Conservation (phyloP, 2,888 invertebrate species). For the Miltochrista miniata region DNA sequence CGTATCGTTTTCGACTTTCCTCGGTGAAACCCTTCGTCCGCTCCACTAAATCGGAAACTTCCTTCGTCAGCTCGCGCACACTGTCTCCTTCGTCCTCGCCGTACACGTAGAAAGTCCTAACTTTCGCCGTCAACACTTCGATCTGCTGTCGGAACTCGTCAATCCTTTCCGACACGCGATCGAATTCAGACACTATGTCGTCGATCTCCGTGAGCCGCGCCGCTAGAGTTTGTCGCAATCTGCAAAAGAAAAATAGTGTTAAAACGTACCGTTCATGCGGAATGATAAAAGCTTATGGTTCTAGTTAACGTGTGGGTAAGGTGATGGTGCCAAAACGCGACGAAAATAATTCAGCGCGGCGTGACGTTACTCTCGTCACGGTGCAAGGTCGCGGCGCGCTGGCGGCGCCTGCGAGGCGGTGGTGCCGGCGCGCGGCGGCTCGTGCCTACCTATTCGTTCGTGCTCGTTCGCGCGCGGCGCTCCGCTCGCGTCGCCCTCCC, state of each 20-base stretch:
- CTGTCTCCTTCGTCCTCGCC: conserved; percentile 87
- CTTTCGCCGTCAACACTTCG: conserved; percentile 86
- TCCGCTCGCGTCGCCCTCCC: conserved; percentile 78
- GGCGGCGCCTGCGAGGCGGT: conserved; percentile 39
- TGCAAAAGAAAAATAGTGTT: conserved; percentile 73
- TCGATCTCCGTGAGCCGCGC: conserved; percentile 89
- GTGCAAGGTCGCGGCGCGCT: conserved; percentile 75
- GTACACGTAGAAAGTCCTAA: conserved; percentile 90
- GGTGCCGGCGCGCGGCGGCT: conserved; percentile 37
- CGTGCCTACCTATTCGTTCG: conserved; percentile 71
- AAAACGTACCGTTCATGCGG: conserved; percentile 51
- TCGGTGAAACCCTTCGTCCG: conserved; percentile 84
- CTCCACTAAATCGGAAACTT: conserved; percentile 82
- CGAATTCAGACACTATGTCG: conserved; percentile 90
- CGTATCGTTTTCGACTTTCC: conserved; percentile 85
- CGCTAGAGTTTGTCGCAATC: conserved; percentile 91
- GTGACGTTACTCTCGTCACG: conserved; percentile 73
- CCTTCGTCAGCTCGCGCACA: conserved; percentile 82
- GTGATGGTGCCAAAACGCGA: conserved; percentile 75
- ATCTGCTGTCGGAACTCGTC: conserved; percentile 87
- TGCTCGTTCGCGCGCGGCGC: conserved; percentile 75
- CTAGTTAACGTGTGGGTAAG: conserved; percentile 53
- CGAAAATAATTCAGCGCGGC: conserved; percentile 76
- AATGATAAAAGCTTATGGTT: conserved; percentile 50
- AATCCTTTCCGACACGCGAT: conserved; percentile 87